phyloP scores from a whole-genome alignment of 2,113 vertebrate genomes.

The Cinclus cinclus region DNA sequence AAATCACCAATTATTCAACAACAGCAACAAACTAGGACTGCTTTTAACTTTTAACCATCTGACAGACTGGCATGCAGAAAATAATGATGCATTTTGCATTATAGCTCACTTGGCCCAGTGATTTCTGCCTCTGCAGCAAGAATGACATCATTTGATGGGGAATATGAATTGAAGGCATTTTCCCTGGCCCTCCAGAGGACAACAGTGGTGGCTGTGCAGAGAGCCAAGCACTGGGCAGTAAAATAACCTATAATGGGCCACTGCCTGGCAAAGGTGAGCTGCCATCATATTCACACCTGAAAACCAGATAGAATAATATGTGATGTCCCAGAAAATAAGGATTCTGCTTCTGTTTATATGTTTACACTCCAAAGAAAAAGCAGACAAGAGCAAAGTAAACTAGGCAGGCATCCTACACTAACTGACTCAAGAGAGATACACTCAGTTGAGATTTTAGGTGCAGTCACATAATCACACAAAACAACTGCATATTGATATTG shows the following conservation, averaged over 20 bases:
- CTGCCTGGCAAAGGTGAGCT: background rate
- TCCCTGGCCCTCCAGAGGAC: background rate
- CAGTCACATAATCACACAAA: background rate
- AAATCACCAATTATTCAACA: background rate
- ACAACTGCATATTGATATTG: background rate
- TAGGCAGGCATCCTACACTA: background rate
- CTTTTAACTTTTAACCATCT: background rate
- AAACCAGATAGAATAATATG: background rate
- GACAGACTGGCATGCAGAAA: background rate
- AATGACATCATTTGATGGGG: rapidly evolving
- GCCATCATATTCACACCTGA: background rate
- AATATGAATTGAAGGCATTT: background rate
- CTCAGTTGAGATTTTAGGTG: background rate
- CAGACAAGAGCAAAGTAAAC: background rate
- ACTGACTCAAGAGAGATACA: rapidly evolving
- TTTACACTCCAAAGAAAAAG: background rate
- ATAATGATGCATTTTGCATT: background rate
- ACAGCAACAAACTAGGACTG: background rate
- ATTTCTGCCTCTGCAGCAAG: background rate
- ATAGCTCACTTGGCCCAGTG: background rate
- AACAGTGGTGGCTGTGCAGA: background rate
- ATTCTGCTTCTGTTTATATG: background rate
- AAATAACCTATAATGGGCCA: background rate
- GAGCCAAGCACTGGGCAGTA: background rate
- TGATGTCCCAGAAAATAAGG: background rate